These are phyloP conservation scores for Poecilus cupreus DNA, from an alignment of 2,888 invertebrate species.

Conservation along the genomic window DNA sequence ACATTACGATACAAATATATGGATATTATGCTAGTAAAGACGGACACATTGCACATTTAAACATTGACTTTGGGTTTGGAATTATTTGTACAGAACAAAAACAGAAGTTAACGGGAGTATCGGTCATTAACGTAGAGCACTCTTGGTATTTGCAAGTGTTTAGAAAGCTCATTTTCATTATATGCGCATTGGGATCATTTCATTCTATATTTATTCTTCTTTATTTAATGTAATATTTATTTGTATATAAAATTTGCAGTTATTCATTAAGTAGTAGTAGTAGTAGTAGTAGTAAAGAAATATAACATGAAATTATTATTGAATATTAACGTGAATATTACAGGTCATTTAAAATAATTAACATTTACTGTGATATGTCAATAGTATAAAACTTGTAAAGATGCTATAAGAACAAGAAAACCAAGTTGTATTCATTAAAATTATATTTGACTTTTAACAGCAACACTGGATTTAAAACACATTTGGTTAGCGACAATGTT, in stretches of 20 bases:
- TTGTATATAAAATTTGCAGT: too few species aligned
- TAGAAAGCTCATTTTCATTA: conserved; percentile 55
- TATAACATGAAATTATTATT: too few species aligned
- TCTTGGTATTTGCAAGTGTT: conserved; percentile 51
- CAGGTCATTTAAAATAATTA: too few species aligned
- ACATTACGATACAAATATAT: conserved; percentile 38
- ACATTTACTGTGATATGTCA: too few species aligned
- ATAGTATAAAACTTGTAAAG: too few species aligned
- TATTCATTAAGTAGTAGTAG: too few species aligned
- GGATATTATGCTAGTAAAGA: conserved; percentile 42
- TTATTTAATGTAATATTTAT: not conserved
- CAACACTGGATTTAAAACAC: not conserved
- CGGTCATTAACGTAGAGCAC: conserved; percentile 54
- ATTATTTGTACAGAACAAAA: conserved; percentile 48
- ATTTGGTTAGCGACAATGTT: conserved; percentile 36
- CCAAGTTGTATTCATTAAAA: too few species aligned
- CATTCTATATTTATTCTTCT: not conserved
- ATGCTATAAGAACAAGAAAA: too few species aligned
- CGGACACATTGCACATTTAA: conserved; percentile 51
- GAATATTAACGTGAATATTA: not conserved
- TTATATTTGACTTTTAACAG: not conserved
- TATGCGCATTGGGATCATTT: not conserved
- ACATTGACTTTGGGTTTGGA: conserved; percentile 38
- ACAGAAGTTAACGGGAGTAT: conserved; percentile 48
- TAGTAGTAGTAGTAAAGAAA: too few species aligned